These are phyloP conservation scores for Oriolus oriolus DNA, from an alignment of 2,113 vertebrate species.

Conservation along the genomic window DNA sequence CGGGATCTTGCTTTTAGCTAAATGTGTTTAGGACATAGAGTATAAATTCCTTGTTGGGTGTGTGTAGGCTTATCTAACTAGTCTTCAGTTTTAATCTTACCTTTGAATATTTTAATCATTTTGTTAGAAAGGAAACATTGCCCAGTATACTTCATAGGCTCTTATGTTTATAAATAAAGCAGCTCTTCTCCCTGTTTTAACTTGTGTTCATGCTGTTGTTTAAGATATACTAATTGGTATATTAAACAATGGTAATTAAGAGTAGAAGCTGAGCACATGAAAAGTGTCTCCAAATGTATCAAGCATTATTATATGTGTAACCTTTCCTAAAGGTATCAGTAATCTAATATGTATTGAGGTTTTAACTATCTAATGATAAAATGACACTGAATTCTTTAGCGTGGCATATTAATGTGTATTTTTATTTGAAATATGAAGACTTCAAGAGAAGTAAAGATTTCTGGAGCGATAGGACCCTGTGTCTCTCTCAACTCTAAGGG, in stretches of 20 bases:
- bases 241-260: background rate
- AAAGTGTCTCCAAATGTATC: background rate
- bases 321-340: background rate
- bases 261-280: background rate
- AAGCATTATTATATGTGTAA: background rate
- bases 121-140: background rate
- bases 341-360: background rate
- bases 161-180: background rate
- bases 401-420: background rate
- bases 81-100: background rate
- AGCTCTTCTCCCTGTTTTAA: background rate
- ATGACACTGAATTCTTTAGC: background rate
- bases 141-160: background rate
- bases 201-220: background rate
- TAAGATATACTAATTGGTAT: background rate
- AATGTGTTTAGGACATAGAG: background rate
- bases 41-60: background rate
- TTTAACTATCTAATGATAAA: background rate
- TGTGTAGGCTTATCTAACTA: background rate
- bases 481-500: conserved; percentile 94
- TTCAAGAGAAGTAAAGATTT: conserved; percentile 96
- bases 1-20: background rate
- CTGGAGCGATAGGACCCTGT: conserved; percentile 94
- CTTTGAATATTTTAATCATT: background rate
- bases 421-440: conserved; percentile 76